Percentiles rank a stretch among this genome's conserved stretches.
phyloP scores from a whole-genome alignment of 2,888 invertebrate species.

The Heteromyza rotundicornis region DNA sequence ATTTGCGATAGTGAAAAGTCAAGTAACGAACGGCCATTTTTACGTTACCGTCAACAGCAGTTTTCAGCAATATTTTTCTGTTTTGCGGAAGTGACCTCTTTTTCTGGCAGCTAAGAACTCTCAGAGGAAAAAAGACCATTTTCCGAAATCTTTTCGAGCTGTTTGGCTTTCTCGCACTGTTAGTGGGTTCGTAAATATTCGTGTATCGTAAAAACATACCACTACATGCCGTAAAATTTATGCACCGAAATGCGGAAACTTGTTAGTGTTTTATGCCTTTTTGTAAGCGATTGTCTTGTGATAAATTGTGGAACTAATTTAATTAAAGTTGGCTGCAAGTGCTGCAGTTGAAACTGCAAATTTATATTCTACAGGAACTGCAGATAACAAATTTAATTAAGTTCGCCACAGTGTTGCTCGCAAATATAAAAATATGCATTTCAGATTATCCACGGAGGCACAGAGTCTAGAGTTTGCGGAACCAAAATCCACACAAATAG shows the following conservation, averaged over 20 bases:
- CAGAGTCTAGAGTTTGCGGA: too few species aligned
- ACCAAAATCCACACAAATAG: too few species aligned
- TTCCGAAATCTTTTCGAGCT: too few species aligned
- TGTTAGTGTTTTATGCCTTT: slow-evolving; percentile 10
- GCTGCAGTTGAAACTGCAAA: slow-evolving; percentile 19
- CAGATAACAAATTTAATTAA: neutral
- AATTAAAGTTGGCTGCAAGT: slow-evolving; percentile 39
- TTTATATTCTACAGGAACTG: neutral
- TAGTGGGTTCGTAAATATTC: neutral
- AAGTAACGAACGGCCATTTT: neutral
- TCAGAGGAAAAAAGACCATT: neutral
- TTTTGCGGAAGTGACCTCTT: neutral
- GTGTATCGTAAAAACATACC: neutral
- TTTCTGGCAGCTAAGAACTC: neutral
- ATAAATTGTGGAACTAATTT: slow-evolving; percentile 51
- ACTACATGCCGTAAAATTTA: neutral
- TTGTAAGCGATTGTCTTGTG: slow-evolving; percentile 51
- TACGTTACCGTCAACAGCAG: neutral
- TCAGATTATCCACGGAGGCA: too few species aligned
- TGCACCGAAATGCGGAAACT: neutral
- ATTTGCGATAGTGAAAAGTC: neutral
- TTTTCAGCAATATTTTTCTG: neutral
- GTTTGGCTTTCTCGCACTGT: too few species aligned
- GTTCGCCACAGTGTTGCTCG: neutral
- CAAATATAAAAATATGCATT: slow-evolving; percentile 5